Conservation (phyloP, 2,888 invertebrate genomes). For the Melanargia galathea region DNA sequence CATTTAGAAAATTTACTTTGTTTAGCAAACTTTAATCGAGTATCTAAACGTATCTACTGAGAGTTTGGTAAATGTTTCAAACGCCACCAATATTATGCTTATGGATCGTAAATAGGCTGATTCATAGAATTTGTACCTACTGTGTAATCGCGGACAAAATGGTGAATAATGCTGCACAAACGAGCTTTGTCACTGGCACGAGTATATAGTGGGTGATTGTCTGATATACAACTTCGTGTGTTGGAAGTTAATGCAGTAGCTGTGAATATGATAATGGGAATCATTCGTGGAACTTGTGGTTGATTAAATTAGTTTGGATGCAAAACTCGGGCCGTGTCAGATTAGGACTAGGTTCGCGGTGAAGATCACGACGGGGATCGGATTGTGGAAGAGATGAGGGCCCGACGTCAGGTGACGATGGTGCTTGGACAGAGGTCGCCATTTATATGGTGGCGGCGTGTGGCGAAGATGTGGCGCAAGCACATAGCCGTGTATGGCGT, state of each 20-base stretch:
- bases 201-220: constrained; percentile 4
- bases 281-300: constrained; percentile 6
- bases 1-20: no score
- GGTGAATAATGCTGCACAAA: constrained; percentile 14
- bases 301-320: background rate
- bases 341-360: no score
- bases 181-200: constrained; percentile 10
- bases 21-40: no score
- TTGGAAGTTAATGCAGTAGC: constrained; percentile 10
- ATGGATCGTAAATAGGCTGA: constrained; percentile 3
- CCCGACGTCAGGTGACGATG: no score
- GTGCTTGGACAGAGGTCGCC: no score
- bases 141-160: constrained; percentile 9
- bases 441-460: no score
- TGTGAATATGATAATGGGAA: constrained; percentile 6
- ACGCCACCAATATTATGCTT: background rate
- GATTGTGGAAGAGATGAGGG: no score
- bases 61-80: background rate
- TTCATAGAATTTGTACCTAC: background rate
- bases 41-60: no score
- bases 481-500: no score
- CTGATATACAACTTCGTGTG: constrained; percentile 15
- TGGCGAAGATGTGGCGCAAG: no score
- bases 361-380: no score
- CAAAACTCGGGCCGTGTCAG: no score